phyloP scores from a whole-genome alignment of 1,140 invertebrate species.

The Pseudomyrmex dendroicus region DNA sequence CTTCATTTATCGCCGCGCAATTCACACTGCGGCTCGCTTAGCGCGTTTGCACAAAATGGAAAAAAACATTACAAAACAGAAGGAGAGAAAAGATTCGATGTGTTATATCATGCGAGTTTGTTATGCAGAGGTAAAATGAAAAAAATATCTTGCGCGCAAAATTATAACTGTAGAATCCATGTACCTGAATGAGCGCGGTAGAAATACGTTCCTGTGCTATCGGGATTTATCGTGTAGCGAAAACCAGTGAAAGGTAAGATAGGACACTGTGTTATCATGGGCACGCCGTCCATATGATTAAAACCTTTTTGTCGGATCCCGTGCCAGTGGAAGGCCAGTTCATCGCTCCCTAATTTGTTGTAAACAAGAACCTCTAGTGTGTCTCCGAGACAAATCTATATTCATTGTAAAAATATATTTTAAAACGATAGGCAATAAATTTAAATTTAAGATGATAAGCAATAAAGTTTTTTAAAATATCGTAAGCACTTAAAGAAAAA shows the following conservation, averaged over 20 bases:
- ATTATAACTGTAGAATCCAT: neutral
- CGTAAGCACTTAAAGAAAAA: too few relatives aligned
- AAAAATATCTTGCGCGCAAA: neutral
- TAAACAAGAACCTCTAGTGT: slow-evolving; percentile 89
- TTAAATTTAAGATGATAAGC: too few relatives aligned
- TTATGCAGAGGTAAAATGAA: neutral
- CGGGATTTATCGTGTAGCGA: slow-evolving; percentile 85
- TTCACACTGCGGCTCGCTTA: too few relatives aligned
- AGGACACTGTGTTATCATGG: slow-evolving; percentile 87
- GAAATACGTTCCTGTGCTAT: slow-evolving; percentile 86
- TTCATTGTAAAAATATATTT: neutral
- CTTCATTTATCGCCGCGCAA: too few relatives aligned
- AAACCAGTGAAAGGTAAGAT: slow-evolving; percentile 85
- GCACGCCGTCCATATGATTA: slow-evolving; percentile 87
- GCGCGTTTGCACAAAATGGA: too few relatives aligned
- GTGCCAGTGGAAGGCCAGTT: slow-evolving; percentile 82
- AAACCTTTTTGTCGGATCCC: slow-evolving; percentile 75
- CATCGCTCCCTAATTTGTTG: slow-evolving; percentile 72
- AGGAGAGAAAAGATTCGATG: too few relatives aligned
- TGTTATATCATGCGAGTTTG: too few relatives aligned
- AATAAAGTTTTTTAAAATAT: neutral
- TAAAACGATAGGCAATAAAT: too few relatives aligned
- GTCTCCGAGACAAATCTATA: slow-evolving; percentile 91
- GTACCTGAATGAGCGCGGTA: slow-evolving; percentile 87
- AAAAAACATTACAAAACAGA: too few relatives aligned